Evolutionary conservation across 2,113 vertebrate genomes (phyloP), one percentile per base, ranked within the genome.

Genomic region (Misgurnus anguillicaudatus): DNA sequence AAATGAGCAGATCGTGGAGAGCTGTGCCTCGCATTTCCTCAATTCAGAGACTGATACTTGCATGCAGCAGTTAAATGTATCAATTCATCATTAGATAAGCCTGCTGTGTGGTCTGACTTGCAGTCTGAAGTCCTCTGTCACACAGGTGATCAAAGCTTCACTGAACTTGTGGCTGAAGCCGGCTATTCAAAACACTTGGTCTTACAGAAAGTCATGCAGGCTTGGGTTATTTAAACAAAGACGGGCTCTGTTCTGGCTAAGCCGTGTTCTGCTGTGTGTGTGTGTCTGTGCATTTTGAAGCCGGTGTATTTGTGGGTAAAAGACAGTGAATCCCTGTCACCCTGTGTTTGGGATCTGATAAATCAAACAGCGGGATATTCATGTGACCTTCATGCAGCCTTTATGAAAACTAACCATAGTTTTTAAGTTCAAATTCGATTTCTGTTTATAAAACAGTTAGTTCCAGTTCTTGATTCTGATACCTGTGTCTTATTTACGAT

Each of bases 141-240:
- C 61, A 61, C 19, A n/a, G 21, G 24, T 73, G 63, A 84, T 80
- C 79, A 84, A 80, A 84, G 82, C 67, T 42, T 66, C 42, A 6
- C 48, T n/a, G 11, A 77, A 65, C 11, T 47, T 42, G 45, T 62
- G 36, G 45, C 60, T 45, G 7, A 61, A 41, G 66, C 9, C 5
- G 21, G 57, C 48, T 60, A 17, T 39, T 51, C 51, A 42, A 67
- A 83, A 38, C 58, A 51, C 36, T 65, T 42, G 16, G 38, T 38
- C 31, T 36, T 45, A 10, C 62, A 68, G 39, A 83, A 57, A 8
- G 41, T 67, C 73, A 11, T 45, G 51, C 42, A 64, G 51, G 21
- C 19, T 66, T 53, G 10, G n/a, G 38, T 75, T 71, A 55, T 63
- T 84, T 72, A 57, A 80, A 80, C 82, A 80, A 84, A 74, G 82